Percentiles rank a stretch among this genome's conserved stretches.
Evolutionary conservation across 2,113 vertebrate species (phyloP).

Genomic region (Chelonoidis abingdonii): DNA sequence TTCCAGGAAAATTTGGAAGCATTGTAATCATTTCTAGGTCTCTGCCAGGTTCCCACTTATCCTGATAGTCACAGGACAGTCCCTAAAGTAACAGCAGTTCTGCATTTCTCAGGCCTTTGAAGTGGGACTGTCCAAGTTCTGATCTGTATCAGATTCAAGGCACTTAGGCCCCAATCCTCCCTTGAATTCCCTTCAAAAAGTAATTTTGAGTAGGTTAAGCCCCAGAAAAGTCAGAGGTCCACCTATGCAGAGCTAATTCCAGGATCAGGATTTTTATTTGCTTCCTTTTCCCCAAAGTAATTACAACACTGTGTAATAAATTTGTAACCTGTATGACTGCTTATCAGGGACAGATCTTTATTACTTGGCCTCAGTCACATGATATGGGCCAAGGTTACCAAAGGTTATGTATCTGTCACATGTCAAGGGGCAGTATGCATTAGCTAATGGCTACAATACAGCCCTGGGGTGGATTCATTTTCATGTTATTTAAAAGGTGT

Average conservation of each 20-base stretch:
- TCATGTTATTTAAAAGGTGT: background rate
- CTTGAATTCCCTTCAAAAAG: background rate
- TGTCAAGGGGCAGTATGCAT: background rate
- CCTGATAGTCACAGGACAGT: background rate
- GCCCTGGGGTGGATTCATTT: fast-evolving
- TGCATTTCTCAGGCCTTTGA: fast-evolving
- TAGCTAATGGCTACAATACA: background rate
- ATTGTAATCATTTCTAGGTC: background rate
- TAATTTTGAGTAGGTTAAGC: background rate
- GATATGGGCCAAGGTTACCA: background rate
- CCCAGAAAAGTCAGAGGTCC: background rate
- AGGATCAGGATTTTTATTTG: background rate
- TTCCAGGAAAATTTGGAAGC: background rate
- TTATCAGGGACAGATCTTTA: background rate
- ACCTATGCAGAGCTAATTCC: background rate
- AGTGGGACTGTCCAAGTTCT: background rate
- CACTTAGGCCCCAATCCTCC: background rate
- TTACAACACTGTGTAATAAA: background rate
- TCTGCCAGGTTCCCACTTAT: background rate
- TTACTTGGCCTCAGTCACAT: background rate
- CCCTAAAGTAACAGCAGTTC: background rate
- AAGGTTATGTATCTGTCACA: background rate
- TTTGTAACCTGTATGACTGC: fast-evolving
- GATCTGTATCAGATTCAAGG: background rate
- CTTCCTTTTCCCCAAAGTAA: background rate